phyloP scores from a whole-genome alignment of 2,113 vertebrate species.

The Halichoerus grypus region DNA sequence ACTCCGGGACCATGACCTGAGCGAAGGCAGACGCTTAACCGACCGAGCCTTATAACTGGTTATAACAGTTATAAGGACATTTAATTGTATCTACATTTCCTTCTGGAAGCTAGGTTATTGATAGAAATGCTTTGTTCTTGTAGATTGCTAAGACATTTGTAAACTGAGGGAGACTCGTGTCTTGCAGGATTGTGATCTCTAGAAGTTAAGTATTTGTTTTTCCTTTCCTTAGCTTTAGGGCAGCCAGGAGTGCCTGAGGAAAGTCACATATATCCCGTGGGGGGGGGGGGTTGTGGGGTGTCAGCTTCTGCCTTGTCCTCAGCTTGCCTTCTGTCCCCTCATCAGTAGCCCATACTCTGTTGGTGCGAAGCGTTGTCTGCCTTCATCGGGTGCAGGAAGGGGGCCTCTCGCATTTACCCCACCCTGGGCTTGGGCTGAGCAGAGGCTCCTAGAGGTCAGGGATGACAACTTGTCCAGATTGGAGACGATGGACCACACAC shows the following conservation, averaged over 20 bases:
- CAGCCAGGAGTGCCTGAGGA: not conserved
- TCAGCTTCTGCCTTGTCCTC: no score
- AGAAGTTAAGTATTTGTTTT: no score
- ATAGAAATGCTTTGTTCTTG: not conserved
- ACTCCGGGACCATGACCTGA: no score
- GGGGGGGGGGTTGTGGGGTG: no score
- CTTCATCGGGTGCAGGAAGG: not conserved
- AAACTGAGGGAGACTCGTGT: no score
- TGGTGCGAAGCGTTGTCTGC: fast-evolving
- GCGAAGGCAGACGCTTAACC: not conserved
- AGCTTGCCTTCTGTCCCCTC: not conserved
- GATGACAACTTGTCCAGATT: not conserved
- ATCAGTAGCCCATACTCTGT: not conserved
- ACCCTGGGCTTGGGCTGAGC: not conserved
- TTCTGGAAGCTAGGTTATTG: not conserved
- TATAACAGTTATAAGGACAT: not conserved
- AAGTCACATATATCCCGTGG: not conserved
- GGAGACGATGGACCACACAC: fast-evolving
- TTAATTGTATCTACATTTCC: not conserved
- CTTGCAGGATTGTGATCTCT: no score
- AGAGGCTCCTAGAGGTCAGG: not conserved
- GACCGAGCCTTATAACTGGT: not conserved
- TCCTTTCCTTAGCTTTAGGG: not conserved
- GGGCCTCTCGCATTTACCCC: no score
- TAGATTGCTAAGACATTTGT: no score